Evolutionary conservation across 1,140 invertebrate genomes (phyloP).

Genomic region (Cotesia glomerata): DNA sequence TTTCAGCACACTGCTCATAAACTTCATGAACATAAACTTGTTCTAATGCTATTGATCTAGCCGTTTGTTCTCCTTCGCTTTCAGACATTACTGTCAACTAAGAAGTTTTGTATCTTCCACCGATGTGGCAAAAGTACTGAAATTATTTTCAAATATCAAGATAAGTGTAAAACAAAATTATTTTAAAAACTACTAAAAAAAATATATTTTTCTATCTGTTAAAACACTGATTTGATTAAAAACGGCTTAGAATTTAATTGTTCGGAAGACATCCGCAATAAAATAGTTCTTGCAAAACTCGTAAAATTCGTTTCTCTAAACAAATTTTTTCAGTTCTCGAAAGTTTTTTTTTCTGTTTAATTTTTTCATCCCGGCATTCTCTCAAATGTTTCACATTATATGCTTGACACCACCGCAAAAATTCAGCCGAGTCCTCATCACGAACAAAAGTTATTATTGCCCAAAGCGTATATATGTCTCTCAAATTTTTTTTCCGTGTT

Average conservation of each 20-base stretch:
- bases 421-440: constrained; percentile 49
- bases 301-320: constrained; percentile 46
- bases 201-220: neutral
- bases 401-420: constrained; percentile 50
- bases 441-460: constrained; percentile 56
- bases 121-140: constrained; percentile 50
- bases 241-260: neutral
- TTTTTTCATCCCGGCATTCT: constrained; percentile 32
- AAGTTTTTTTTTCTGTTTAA: neutral
- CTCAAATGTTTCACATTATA: constrained; percentile 48
- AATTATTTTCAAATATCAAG: constrained; percentile 21
- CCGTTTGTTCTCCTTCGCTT: constrained; percentile 69
- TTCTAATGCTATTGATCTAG: constrained; percentile 84
- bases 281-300: constrained; percentile 46
- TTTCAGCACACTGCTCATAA: constrained; percentile 84
- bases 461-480: constrained; percentile 52
- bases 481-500: constrained; percentile 38
- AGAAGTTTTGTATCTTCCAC: constrained; percentile 47
- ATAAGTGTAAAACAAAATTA: neutral
- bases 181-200: neutral
- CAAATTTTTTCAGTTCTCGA: constrained; percentile 30
- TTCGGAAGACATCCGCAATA: constrained; percentile 49
- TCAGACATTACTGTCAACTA: constrained; percentile 59
- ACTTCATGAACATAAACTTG: constrained; percentile 94
- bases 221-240: neutral